Percentiles rank a stretch among this genome's conserved stretches.
Conservation (phyloP, 2,797 vertebrate species). For the Notolabrus celidotus region DNA sequence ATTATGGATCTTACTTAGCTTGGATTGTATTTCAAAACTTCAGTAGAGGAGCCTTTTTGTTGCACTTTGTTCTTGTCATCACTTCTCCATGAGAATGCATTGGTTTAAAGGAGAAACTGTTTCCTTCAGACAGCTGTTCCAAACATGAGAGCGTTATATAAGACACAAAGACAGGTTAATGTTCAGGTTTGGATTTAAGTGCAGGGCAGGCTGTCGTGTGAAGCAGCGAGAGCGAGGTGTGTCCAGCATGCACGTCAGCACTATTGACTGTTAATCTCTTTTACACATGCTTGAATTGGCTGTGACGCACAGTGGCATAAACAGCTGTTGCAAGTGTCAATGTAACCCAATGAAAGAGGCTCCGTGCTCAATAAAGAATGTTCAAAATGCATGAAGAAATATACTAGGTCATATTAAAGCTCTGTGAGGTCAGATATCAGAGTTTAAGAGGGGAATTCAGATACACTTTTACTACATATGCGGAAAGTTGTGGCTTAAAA, state of each 20-base stretch:
- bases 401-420: not conserved
- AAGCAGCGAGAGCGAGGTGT: not conserved
- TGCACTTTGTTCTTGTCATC: not conserved
- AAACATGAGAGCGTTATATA: not conserved
- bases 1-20: slow-evolving; percentile 8
- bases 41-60: not conserved
- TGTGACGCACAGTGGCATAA: not conserved
- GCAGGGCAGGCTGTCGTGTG: no score
- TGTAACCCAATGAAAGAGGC: not conserved
- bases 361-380: not conserved
- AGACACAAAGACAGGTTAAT: not conserved
- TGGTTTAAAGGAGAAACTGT: not conserved
- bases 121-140: not conserved
- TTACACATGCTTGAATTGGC: not conserved
- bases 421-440: not conserved
- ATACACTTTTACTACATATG: not conserved
- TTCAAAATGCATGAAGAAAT: not conserved
- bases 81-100: not conserved
- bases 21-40: not conserved
- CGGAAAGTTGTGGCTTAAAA: not conserved
- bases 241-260: not conserved
- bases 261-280: not conserved
- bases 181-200: no score
- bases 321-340: not conserved
- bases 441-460: not conserved